Conservation (phyloP, 1,140 invertebrate species). For the Drosophila chauvacae region DNA sequence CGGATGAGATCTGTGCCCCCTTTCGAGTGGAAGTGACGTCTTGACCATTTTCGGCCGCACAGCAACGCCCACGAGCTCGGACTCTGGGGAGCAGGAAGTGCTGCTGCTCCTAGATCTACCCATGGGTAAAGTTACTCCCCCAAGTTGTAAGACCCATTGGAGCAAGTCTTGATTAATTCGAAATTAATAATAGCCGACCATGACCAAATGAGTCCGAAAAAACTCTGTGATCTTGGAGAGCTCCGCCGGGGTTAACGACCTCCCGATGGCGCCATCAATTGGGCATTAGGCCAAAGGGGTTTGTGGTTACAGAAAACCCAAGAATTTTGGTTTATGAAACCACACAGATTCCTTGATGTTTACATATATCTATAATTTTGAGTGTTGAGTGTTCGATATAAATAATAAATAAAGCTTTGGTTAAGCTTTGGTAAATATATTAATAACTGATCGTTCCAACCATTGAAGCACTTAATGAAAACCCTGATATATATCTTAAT, state of each 20-base stretch:
- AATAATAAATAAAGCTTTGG: neutral
- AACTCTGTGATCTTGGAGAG: slow-evolving; percentile 13
- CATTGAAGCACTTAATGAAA: neutral
- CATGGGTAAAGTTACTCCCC: slow-evolving; percentile 16
- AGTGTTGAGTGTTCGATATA: no score
- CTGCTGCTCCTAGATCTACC: slow-evolving; percentile 5
- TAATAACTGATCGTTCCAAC: neutral
- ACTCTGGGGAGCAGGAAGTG: slow-evolving; percentile 63
- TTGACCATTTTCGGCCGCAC: slow-evolving; percentile 67
- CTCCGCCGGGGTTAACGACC: slow-evolving; percentile 58
- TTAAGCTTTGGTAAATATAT: neutral
- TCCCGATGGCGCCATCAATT: slow-evolving; percentile 58
- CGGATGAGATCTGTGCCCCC: slow-evolving; percentile 23
- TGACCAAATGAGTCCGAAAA: slow-evolving; percentile 58
- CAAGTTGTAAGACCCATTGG: slow-evolving; percentile 28
- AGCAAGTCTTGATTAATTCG: slow-evolving; percentile 73
- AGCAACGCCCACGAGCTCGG: slow-evolving; percentile 50
- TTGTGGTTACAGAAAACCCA: neutral
- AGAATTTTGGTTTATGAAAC: neutral
- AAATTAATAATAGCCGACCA: slow-evolving; percentile 74
- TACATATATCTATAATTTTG: neutral
- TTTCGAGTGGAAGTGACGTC: slow-evolving; percentile 60
- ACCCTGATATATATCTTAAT: neutral
- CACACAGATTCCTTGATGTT: slow-evolving; percentile 1
- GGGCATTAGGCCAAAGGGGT: slow-evolving; percentile 49